Percentiles rank a stretch among this genome's conserved stretches.
phyloP scores from a whole-genome alignment of 2,113 vertebrate species.

The Eclectus roratus region DNA sequence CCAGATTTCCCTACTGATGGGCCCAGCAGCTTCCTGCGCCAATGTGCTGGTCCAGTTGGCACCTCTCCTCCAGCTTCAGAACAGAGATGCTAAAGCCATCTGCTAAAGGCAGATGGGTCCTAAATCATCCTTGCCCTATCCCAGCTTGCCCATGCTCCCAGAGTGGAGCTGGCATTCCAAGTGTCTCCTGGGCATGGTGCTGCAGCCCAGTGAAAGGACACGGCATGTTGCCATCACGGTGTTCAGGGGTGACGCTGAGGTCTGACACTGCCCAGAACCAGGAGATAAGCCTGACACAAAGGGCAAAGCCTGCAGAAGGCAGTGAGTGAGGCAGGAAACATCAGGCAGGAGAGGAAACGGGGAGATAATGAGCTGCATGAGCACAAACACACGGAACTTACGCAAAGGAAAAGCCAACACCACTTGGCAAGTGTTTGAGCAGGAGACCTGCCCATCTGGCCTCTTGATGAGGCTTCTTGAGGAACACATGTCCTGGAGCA shows the following conservation, averaged over 20 bases:
- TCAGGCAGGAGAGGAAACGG: not conserved
- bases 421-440: not conserved
- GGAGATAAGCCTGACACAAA: slow-evolving; percentile 20
- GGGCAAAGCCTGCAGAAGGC: not conserved
- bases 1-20: not conserved
- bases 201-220: not conserved
- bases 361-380: slow-evolving; percentile 27
- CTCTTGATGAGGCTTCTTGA: not conserved
- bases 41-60: rapidly evolving
- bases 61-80: not conserved
- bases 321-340: slow-evolving; percentile 25
- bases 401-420: not conserved
- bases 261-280: not conserved
- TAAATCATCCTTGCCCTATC: not conserved
- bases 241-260: not conserved
- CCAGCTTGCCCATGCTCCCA: not conserved
- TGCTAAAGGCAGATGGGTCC: not conserved
- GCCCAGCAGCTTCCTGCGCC: not conserved
- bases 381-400: not conserved
- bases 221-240: rapidly evolving
- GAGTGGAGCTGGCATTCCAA: not conserved
- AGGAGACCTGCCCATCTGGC: not conserved
- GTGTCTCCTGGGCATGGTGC: not conserved
- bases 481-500: not conserved
- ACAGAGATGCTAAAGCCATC: not conserved